phyloP scores from a whole-genome alignment of 2,888 invertebrate species.

The Euproctis similis region DNA sequence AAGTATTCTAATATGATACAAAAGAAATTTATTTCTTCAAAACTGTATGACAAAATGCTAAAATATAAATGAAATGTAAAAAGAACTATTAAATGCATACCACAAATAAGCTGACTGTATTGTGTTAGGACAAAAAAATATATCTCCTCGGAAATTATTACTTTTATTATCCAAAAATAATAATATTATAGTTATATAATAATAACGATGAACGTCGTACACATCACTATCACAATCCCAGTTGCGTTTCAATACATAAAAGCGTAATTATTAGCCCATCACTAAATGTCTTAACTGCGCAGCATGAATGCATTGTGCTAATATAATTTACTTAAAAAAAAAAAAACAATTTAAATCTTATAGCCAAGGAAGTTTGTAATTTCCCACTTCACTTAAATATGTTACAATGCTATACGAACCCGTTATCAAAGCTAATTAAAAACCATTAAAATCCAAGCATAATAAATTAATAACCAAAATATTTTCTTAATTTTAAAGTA shows the following conservation, averaged over 20 bases:
- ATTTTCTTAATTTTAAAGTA: no score
- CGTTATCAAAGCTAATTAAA: background rate
- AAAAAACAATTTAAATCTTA: no score
- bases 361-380: background rate
- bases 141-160: conserved; percentile 53
- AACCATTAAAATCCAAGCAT: background rate
- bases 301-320: no score
- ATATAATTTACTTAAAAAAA: no score
- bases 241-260: conserved; percentile 41
- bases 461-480: no score
- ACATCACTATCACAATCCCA: conserved; percentile 68
- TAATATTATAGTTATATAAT: conserved; percentile 44
- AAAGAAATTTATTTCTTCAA: no score
- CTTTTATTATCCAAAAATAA: conserved; percentile 64
- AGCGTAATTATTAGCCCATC: conserved; percentile 32
- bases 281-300: conserved; percentile 44
- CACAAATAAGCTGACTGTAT: background rate
- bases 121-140: conserved; percentile 59
- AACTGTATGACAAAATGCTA: no score
- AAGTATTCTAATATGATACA: no score
- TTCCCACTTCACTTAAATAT: background rate
- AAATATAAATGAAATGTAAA: no score
- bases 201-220: conserved; percentile 65
- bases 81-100: no score
- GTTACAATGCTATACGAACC: background rate